Conservation (phyloP, 2,113 vertebrate species). For the Pluvianellus socialis region DNA sequence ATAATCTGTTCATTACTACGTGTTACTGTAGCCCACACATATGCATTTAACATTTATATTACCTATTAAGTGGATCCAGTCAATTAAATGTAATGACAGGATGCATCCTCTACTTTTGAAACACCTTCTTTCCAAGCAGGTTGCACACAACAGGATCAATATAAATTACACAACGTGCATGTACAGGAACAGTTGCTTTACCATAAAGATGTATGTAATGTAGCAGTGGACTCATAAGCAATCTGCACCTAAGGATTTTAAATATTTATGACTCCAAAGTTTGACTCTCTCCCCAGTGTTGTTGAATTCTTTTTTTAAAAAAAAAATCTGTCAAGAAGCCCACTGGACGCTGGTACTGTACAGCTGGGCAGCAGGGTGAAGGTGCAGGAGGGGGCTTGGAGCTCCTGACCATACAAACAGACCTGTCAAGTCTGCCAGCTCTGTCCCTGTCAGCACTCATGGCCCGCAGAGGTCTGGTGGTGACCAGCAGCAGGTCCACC, state of each 20-base stretch:
- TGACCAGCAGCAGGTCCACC: not conserved
- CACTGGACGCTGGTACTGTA: not conserved
- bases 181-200: not conserved
- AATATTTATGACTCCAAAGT: not conserved
- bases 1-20: not conserved
- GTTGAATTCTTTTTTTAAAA: not conserved
- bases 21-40: not conserved
- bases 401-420: fast-evolving
- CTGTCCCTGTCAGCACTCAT: not conserved
- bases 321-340: not conserved
- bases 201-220: not conserved
- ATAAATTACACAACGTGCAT: not conserved
- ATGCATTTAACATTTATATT: not conserved
- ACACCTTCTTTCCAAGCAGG: not conserved
- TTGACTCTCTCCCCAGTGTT: not conserved
- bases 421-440: not conserved
- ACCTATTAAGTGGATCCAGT: not conserved
- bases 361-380: not conserved
- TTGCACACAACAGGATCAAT: not conserved
- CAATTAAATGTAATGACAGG: not conserved
- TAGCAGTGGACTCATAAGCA: not conserved
- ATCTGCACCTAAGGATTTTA: not conserved
- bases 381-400: not conserved
- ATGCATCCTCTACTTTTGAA: not conserved
- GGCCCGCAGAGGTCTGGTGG: not conserved